phyloP scores from a whole-genome alignment of 1,140 invertebrate species.

The Rhopalosiphum maidis region DNA sequence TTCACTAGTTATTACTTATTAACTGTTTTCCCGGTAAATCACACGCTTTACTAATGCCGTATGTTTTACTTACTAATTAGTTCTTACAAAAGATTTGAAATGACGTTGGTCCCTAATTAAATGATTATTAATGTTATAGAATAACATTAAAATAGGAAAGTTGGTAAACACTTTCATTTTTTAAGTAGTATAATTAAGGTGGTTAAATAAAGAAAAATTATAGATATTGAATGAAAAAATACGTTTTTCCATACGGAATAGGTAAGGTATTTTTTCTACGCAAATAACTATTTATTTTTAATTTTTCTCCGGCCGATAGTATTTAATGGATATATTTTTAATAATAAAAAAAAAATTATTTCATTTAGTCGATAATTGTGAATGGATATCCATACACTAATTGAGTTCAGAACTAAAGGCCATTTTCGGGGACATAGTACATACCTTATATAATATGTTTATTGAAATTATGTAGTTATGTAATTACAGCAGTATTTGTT shows the following conservation, averaged over 20 bases:
- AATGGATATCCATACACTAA: not conserved
- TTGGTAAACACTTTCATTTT: no score
- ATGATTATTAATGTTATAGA: not conserved
- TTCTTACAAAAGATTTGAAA: not conserved
- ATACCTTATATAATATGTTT: not conserved
- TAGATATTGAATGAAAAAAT: no score
- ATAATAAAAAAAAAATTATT: not conserved
- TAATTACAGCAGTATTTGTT: conserved; percentile 12
- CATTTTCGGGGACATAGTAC: not conserved
- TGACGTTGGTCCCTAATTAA: not conserved
- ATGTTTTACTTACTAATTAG: not conserved
- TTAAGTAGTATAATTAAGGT: no score
- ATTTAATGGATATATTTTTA: not conserved
- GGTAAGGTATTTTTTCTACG: no score
- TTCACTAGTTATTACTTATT: no score
- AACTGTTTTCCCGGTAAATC: no score
- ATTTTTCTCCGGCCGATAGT: no score
- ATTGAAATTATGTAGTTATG: not conserved
- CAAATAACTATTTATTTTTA: no score
- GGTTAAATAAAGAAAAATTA: no score
- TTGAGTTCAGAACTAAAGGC: not conserved
- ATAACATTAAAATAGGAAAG: no score
- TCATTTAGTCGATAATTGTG: not conserved
- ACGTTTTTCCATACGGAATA: not conserved
- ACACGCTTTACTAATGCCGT: no score